These are phyloP conservation scores for Drosophila ezoana DNA, from an alignment of 2,888 invertebrate genomes.

Conservation along the genomic window DNA sequence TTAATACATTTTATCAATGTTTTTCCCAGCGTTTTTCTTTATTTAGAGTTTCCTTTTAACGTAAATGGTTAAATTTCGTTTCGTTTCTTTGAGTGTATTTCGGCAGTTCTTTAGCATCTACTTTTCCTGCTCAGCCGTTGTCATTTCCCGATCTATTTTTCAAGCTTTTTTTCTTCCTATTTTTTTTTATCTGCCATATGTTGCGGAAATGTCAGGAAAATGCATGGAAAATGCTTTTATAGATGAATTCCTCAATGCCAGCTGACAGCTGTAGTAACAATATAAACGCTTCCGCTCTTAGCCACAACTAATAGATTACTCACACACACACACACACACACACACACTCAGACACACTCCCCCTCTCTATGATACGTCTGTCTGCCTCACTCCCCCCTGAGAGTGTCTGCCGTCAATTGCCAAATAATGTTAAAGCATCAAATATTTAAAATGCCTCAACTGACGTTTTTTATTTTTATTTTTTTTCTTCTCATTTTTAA, in stretches of 20 bases:
- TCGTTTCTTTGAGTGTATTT: conserved; percentile 34
- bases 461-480: conserved; percentile 19
- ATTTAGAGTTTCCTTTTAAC: too few species aligned
- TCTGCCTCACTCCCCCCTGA: conserved; percentile 7
- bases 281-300: conserved; percentile 49
- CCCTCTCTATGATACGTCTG: not conserved
- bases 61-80: not conserved
- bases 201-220: conserved; percentile 76
- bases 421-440: conserved; percentile 73
- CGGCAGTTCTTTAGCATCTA: conserved; percentile 7
- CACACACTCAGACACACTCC: not conserved
- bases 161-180: conserved; percentile 22
- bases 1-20: too few species aligned
- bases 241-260: conserved; percentile 61
- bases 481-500: conserved; percentile 6
- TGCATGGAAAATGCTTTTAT: conserved; percentile 75
- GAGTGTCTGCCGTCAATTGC: conserved; percentile 63
- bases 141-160: conserved; percentile 27
- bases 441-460: conserved; percentile 74
- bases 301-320: conserved; percentile 72
- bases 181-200: conserved; percentile 50
- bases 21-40: too few species aligned
- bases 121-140: conserved; percentile 7
- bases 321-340: not conserved
- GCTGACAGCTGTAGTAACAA: conserved; percentile 72